Conservation (phyloP, 2,888 invertebrate genomes). For the Papilio gigon region DNA sequence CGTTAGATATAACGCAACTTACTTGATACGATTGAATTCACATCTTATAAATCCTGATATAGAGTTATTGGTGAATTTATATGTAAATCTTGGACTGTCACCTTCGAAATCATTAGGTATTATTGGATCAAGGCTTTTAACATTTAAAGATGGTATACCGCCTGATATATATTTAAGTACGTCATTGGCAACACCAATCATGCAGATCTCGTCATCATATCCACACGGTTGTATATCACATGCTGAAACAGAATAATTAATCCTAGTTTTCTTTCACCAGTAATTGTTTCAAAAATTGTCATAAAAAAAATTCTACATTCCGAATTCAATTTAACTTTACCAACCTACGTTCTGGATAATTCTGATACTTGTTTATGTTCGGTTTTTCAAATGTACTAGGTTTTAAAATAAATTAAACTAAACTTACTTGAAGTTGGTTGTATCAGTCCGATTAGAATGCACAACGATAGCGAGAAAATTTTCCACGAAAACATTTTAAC, state of each 20-base stretch:
- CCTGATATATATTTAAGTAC: not conserved
- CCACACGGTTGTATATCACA: not conserved
- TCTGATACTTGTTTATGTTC: no score
- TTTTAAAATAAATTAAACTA: not conserved
- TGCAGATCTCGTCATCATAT: constrained; percentile 1
- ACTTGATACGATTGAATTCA: constrained; percentile 6
- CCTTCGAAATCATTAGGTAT: constrained; percentile 16
- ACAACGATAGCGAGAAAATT: not conserved
- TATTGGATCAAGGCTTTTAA: constrained; percentile 11
- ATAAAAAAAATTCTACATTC: no score
- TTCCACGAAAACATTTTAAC: not conserved
- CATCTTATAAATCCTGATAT: constrained; percentile 9
- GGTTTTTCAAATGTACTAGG: no score
- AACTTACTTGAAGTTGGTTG: not conserved
- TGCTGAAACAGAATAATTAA: not conserved
- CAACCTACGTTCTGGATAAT: no score
- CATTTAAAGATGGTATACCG: constrained; percentile 7
- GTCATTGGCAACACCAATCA: not conserved
- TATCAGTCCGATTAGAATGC: not conserved
- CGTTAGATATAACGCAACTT: not conserved
- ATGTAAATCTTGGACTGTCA: not conserved
- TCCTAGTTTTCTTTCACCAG: not conserved
- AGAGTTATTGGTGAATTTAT: constrained; percentile 18
- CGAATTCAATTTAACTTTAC: no score
- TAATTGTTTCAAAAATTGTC: no score